These are phyloP conservation scores for Cephus runcator DNA, from an alignment of 2,888 invertebrate species.

Conservation along the genomic window DNA sequence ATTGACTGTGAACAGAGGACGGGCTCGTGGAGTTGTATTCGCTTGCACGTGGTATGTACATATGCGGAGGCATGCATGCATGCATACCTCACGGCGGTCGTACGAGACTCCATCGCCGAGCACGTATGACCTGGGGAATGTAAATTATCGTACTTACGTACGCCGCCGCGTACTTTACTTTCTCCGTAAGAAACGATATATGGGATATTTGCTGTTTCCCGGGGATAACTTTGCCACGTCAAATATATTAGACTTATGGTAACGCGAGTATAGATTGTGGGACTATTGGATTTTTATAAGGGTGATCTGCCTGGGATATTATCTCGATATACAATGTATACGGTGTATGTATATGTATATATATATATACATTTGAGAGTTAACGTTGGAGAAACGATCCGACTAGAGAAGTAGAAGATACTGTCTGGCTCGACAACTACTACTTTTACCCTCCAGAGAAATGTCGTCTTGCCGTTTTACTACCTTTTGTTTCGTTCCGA, in stretches of 20 bases:
- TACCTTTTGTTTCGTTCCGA: background rate
- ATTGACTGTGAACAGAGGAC: background rate
- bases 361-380: background rate
- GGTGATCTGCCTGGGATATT: background rate
- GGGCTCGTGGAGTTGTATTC: background rate
- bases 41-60: background rate
- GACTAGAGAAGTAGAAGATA: background rate
- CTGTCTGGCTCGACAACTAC: background rate
- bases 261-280: background rate
- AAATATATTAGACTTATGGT: background rate
- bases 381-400: background rate
- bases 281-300: background rate
- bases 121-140: constrained; percentile 2
- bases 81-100: background rate
- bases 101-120: background rate
- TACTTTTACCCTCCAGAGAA: background rate
- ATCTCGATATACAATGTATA: background rate
- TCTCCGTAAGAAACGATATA: background rate
- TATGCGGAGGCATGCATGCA: background rate
- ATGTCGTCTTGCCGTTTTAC: background rate
- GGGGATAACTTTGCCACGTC: background rate
- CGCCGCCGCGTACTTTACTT: background rate
- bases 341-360: too few relatives aligned
- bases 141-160: background rate
- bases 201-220: background rate